Base-by-base conservation (phyloP, 2,888 invertebrate genomes). In the Amaurobius ferox region DNA sequence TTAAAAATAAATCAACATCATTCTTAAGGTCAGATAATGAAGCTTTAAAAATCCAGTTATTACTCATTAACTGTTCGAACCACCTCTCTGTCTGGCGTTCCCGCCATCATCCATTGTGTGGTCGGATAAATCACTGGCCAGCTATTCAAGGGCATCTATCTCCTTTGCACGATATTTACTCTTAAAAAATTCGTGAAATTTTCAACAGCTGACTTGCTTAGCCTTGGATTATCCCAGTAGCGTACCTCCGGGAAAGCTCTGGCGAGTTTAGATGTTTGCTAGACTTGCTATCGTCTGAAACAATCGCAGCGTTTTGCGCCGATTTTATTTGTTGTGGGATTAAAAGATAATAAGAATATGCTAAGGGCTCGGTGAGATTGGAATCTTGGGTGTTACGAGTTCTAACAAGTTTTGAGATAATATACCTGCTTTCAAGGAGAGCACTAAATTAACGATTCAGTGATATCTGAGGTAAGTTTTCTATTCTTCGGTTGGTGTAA, bases 131-230 rank as follows among this genome's bases (percentile, higher is more conserved):
- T 44, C 44, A 2, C 5, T n/a, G n/a, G n/a, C n/a, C n/a, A n/a
- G n/a, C n/a, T n/a, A 23, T 55, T 23, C 55, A 55, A 55, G 55
- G 55, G 55, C 23, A 23, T n/a, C n/a, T n/a, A n/a, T n/a, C 55
- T 55, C 55, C 23, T 55, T 55, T 23, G 11, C 55, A 23, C 23
- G 55, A 55, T 55, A 55, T 55, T 55, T 55, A 5, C 23, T 23
- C 23, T 55, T 55, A 16, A 55, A 55, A 55, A 23, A 1, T 55
- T 55, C 55, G 23, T 55, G n/a, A 44, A 23, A 23, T 55, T 23
- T 55, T 55, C 55, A 55, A 55, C 55, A 55, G 55, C 55, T 55
- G 55, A 55, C 23, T 55, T 55, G 55, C 23, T 55, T 23, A 55
- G 55, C 55, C 55, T 55, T 55, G 55, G 55, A 55, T 55, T 55